Percentiles rank a stretch among this genome's conserved stretches.
Evolutionary conservation across 2,888 invertebrate species (phyloP).

Genomic region (Spilarctia lutea): DNA sequence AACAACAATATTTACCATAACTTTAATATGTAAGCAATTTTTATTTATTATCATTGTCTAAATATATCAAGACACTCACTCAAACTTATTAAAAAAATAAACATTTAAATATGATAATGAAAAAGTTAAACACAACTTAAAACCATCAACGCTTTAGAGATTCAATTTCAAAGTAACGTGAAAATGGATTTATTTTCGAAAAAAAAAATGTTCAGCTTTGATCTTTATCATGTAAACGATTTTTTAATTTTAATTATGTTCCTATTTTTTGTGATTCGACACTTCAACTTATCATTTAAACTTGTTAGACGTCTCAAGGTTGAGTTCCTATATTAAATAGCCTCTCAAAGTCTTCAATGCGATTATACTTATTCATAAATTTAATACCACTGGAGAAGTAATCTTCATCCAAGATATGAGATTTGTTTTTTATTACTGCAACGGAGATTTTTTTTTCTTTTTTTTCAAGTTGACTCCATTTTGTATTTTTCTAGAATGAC

Average conservation of each 20-base stretch:
- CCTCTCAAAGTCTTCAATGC: not conserved
- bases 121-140: constrained; percentile 1
- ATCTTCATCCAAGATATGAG: not conserved
- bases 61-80: too few relatives aligned
- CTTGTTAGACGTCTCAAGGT: not conserved
- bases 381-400: not conserved
- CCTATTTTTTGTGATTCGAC: too few relatives aligned
- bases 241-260: not conserved
- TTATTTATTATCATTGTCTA: too few relatives aligned
- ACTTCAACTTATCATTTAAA: not conserved
- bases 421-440: not conserved
- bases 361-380: not conserved
- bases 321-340: not conserved
- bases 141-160: constrained; percentile 3
- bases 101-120: not conserved
- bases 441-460: too few relatives aligned
- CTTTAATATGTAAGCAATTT: too few relatives aligned
- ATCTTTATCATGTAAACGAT: not conserved
- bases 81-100: too few relatives aligned
- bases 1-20: too few relatives aligned
- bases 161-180: constrained; percentile 5
- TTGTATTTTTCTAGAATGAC: too few relatives aligned
- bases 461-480: too few relatives aligned
- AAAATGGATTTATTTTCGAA: not conserved
- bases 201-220: not conserved